phyloP scores from a whole-genome alignment of 2,888 invertebrate species.

The Caenorhabditis sinica region DNA sequence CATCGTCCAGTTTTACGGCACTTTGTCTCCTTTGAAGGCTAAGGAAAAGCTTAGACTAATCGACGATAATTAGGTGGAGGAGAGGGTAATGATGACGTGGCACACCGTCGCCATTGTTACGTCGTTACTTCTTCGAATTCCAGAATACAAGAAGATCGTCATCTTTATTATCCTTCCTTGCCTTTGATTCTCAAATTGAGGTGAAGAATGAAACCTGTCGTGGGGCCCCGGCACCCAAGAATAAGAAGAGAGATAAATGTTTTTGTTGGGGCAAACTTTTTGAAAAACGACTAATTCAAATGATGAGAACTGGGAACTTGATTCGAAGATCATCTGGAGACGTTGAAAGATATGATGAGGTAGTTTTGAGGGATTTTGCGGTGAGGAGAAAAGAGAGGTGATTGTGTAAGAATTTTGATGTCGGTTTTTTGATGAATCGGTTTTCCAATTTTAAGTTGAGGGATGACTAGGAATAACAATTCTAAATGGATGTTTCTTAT shows the following conservation, averaged over 20 bases:
- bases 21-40: conserved; percentile 10
- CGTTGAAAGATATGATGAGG: too few species aligned
- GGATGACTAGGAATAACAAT: too few species aligned
- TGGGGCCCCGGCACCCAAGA: not conserved
- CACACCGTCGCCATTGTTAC: conserved; percentile 11
- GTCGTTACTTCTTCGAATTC: not conserved
- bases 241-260: conserved; percentile 1
- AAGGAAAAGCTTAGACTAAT: not conserved
- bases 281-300: conserved; percentile 23
- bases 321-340: conserved; percentile 24
- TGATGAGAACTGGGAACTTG: conserved; percentile 26
- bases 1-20: conserved; percentile 54
- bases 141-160: not conserved
- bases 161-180: conserved; percentile 33
- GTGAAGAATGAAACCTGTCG: conserved; percentile 6
- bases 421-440: too few species aligned
- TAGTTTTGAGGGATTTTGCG: not conserved
- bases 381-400: not conserved
- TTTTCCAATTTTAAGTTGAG: too few species aligned
- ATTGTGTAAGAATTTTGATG: not conserved
- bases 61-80: conserved; percentile 33
- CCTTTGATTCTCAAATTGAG: conserved; percentile 28
- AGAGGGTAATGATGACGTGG: conserved; percentile 9
- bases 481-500: too few species aligned
- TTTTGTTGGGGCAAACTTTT: not conserved